A percentile compares a stretch with the other conserved stretches of the same genome.
These are phyloP conservation scores for Eilema sororculum DNA, from an alignment of 2,888 invertebrate species.

Conservation along the genomic window DNA sequence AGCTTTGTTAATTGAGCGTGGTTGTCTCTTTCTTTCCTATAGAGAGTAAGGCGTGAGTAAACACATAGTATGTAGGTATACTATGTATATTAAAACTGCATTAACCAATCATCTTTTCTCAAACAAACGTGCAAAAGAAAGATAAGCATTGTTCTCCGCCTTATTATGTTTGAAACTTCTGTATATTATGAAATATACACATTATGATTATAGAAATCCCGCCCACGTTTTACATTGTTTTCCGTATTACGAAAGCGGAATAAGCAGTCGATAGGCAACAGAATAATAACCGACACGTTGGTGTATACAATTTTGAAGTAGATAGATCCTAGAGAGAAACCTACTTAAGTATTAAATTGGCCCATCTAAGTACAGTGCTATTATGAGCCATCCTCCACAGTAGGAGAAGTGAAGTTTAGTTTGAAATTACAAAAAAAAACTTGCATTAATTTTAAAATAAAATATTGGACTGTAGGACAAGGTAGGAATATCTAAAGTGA, in stretches of 20 bases:
- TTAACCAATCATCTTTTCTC: conserved; percentile 11
- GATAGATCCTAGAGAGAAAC: too few species aligned
- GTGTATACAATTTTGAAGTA: neutral
- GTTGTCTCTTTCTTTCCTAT: neutral
- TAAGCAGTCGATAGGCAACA: neutral
- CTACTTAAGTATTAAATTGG: too few species aligned
- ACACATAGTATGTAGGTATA: neutral
- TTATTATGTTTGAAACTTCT: conserved; percentile 17
- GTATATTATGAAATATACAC: conserved; percentile 5
- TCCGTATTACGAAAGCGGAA: neutral
- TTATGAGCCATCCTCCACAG: too few species aligned
- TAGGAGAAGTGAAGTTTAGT: too few species aligned
- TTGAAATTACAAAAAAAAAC: too few species aligned
- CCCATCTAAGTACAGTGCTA: too few species aligned
- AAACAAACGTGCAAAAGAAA: conserved; percentile 5
- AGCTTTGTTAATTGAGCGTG: neutral
- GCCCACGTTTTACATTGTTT: conserved; percentile 23
- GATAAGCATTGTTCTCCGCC: conserved; percentile 23
- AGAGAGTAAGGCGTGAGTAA: neutral
- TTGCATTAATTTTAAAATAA: too few species aligned
- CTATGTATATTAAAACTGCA: neutral
- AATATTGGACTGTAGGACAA: too few species aligned
- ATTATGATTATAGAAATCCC: conserved; percentile 5
- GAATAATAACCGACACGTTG: neutral
- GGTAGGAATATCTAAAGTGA: too few species aligned